Percentiles rank a stretch among this genome's conserved stretches.
Conservation (phyloP, 2,113 vertebrate species). For the Hucho hucho region DNA sequence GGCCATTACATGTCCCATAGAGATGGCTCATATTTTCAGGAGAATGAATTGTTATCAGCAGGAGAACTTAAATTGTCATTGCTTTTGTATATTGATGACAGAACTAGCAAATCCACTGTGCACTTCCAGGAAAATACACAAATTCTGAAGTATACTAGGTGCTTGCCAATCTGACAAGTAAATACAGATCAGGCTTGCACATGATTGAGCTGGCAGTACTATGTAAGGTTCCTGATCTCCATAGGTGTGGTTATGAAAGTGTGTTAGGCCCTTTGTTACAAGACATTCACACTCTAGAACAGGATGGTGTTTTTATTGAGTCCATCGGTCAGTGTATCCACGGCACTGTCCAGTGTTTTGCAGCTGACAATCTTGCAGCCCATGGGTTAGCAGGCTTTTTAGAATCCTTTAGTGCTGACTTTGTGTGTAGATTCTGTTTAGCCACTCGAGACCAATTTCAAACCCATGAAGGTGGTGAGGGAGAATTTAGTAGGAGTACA, state of each 20-base stretch:
- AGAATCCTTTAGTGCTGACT: too few relatives aligned
- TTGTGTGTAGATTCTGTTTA: too few relatives aligned
- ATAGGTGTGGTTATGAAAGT: too few relatives aligned
- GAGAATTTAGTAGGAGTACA: too few relatives aligned
- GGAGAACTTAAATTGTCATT: not conserved
- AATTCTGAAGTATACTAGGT: not conserved
- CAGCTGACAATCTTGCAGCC: not conserved
- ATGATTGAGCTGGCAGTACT: not conserved
- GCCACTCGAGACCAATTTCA: too few relatives aligned
- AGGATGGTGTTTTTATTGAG: not conserved
- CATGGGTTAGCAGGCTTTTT: not conserved
- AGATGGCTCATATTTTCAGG: too few relatives aligned
- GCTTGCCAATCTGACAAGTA: not conserved
- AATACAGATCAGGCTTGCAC: not conserved
- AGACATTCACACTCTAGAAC: not conserved
- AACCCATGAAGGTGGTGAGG: too few relatives aligned
- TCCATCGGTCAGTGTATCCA: not conserved
- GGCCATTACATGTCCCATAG: too few relatives aligned
- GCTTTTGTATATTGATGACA: not conserved
- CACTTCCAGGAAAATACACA: not conserved
- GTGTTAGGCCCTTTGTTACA: too few relatives aligned
- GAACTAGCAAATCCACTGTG: not conserved
- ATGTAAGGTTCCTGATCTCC: not conserved
- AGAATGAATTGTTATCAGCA: not conserved
- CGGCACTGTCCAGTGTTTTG: not conserved